Evolutionary conservation across 2,888 invertebrate genomes (phyloP).

Genomic region (Yponomeuta malinellus): DNA sequence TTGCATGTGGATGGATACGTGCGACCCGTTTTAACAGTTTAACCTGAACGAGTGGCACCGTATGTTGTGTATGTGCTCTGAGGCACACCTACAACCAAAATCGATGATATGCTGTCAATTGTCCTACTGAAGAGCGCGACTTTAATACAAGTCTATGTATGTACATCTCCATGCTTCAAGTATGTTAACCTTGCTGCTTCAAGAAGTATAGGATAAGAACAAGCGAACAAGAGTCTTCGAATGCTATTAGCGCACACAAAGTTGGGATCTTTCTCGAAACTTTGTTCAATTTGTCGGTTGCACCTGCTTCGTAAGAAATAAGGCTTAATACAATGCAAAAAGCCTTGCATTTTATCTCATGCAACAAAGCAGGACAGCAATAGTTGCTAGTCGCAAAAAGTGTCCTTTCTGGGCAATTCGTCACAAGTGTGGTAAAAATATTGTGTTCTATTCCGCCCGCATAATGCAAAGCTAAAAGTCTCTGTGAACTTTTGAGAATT

Average conservation of each 20-base stretch:
- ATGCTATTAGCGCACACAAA: too few species aligned
- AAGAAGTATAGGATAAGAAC: background rate
- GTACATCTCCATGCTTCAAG: too few species aligned
- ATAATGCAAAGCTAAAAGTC: slow-evolving; percentile 23
- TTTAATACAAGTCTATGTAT: too few species aligned
- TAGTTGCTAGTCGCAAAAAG: background rate
- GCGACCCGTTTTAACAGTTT: too few species aligned
- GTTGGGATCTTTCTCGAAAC: background rate
- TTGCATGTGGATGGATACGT: too few species aligned
- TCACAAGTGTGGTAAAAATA: slow-evolving; percentile 65
- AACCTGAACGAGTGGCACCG: too few species aligned
- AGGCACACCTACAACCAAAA: too few species aligned
- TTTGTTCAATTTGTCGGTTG: background rate
- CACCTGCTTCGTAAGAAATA: background rate
- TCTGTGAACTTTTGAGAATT: slow-evolving; percentile 53
- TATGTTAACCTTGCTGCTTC: background rate
- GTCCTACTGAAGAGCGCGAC: too few species aligned
- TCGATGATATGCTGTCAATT: too few species aligned
- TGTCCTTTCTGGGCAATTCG: slow-evolving; percentile 36
- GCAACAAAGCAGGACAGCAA: background rate
- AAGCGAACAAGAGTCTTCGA: background rate
- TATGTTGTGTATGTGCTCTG: too few species aligned
- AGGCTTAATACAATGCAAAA: slow-evolving; percentile 8
- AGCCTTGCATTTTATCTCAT: background rate
- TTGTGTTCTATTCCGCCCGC: slow-evolving; percentile 53